A percentile compares a stretch with the other conserved stretches of the same genome.
Evolutionary conservation across 2,888 invertebrate genomes (phyloP).

Genomic region (Xestia rhomboidea): DNA sequence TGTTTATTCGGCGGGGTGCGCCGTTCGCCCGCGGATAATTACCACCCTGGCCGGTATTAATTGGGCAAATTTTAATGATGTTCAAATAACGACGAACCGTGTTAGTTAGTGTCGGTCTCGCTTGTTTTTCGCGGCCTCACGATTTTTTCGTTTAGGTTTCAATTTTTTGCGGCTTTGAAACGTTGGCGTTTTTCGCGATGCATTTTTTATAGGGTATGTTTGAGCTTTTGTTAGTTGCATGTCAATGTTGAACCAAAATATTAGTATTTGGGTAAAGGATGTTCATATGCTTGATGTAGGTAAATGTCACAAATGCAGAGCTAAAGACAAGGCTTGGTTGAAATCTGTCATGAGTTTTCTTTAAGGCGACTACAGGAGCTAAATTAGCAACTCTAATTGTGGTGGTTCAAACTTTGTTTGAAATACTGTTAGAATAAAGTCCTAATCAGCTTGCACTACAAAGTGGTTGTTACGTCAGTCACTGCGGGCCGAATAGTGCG

Average conservation of each 20-base stretch:
- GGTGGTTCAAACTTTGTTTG: too few relatives aligned
- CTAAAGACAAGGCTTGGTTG: not conserved
- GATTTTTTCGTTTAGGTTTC: constrained; percentile 30
- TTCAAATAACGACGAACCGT: constrained; percentile 75
- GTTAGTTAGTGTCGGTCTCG: constrained; percentile 53
- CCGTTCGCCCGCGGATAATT: constrained; percentile 73
- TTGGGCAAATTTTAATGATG: constrained; percentile 85
- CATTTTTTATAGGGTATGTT: constrained; percentile 18
- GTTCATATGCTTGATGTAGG: not conserved
- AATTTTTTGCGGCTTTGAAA: constrained; percentile 18
- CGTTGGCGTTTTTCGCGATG: constrained; percentile 20
- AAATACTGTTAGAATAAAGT: too few relatives aligned
- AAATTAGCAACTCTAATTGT: too few relatives aligned
- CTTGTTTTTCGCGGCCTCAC: constrained; percentile 43
- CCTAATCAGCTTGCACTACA: too few relatives aligned
- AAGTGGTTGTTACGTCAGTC: too few relatives aligned
- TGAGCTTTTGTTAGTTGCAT: not conserved
- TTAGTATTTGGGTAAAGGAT: not conserved
- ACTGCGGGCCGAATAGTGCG: too few relatives aligned
- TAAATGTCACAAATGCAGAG: not conserved
- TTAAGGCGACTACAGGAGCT: too few relatives aligned
- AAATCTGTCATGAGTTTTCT: not conserved
- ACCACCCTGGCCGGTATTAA: constrained; percentile 77
- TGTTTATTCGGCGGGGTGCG: constrained; percentile 67
- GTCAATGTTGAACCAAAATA: constrained; percentile 14